These are phyloP conservation scores for Indicator indicator DNA, from an alignment of 2,113 vertebrate species.

Conservation along the genomic window DNA sequence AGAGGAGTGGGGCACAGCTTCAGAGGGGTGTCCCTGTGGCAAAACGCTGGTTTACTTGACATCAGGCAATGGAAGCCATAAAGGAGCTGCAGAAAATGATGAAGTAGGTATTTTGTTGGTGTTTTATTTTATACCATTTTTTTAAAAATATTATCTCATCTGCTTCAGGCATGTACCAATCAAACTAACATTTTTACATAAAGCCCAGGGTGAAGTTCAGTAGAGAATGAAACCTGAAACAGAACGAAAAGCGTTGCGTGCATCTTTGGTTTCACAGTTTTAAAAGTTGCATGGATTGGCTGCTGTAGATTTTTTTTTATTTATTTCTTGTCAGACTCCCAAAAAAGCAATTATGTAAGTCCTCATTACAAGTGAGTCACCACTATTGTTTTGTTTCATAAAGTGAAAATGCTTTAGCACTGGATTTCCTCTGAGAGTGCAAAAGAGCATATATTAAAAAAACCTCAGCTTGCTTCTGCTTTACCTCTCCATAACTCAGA, in stretches of 20 bases:
- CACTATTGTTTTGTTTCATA: slow-evolving; percentile 25
- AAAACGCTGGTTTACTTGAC: not conserved
- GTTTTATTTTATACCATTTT: not conserved
- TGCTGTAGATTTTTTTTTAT: not conserved
- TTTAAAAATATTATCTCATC: not conserved
- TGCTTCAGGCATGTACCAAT: not conserved
- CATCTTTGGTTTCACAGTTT: not conserved
- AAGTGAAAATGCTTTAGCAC: not conserved
- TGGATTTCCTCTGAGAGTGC: slow-evolving; percentile 30
- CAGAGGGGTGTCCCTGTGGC: not conserved
- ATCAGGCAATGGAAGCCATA: not conserved
- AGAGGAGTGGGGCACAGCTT: rapidly evolving
- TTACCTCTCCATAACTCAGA: not conserved
- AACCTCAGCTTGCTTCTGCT: not conserved
- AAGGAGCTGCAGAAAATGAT: not conserved
- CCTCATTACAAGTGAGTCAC: slow-evolving; percentile 43
- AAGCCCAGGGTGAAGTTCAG: not conserved
- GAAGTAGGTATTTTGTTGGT: not conserved
- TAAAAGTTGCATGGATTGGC: not conserved
- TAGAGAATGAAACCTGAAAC: not conserved
- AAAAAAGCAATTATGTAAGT: slow-evolving; percentile 52
- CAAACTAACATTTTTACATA: not conserved
- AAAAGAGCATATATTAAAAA: not conserved
- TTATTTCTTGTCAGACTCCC: slow-evolving; percentile 9
- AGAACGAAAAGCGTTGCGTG: not conserved